Base-by-base conservation (phyloP, 2,888 invertebrate genomes). In the Acanthococcus lagerstroemiae region DNA sequence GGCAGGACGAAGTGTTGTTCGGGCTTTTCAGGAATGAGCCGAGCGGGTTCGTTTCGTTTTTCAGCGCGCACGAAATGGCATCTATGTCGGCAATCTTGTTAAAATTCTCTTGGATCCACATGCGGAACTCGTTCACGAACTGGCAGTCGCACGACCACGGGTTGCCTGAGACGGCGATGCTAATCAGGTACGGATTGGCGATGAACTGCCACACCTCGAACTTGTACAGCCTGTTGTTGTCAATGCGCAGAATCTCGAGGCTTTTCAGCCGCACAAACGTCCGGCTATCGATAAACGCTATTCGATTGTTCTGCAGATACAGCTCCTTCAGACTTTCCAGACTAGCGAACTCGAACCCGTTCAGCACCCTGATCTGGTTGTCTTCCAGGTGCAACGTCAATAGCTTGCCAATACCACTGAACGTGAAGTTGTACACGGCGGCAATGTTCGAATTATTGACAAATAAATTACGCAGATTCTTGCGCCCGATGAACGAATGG, bases 91-190 rank as follows among this genome's bases (percentile, higher is more conserved):
- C 81, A 60, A 93, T 86, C 80, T 90, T 90, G 68, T 85, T 88
- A 55, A 84, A 80, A 76, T 88, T 88, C 68, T 83, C 82, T 72
- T 84, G 83, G 74, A 92, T 82, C 85, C 90, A 93, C 71, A 82
- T 83, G 72, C 88, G 84, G 74, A 88, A 88, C 74, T 85, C 83
- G 72, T 86, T 84, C 73, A 91, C 78, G 76, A 88, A 92, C 72
- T 83, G 83, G 78, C 94, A 95, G 75, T 91, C 90, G 77, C 94
- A 94, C 70, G 88, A 88, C 93, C 93, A 94, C 57, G 87, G 86
- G 76, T 94, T 94, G 72, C 85, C 85, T 67, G 87, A 83, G 70
- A 94, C 80, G 65, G 86, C 86, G 72, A 94, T 86, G 77, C 88
- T 88, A n/a, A 88, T 87, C 73, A 93, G 82, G 78, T 90, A 90